Percentiles rank a stretch among this genome's conserved stretches.
Evolutionary conservation across 2,113 vertebrate species (phyloP).

Genomic region (Alces alces): DNA sequence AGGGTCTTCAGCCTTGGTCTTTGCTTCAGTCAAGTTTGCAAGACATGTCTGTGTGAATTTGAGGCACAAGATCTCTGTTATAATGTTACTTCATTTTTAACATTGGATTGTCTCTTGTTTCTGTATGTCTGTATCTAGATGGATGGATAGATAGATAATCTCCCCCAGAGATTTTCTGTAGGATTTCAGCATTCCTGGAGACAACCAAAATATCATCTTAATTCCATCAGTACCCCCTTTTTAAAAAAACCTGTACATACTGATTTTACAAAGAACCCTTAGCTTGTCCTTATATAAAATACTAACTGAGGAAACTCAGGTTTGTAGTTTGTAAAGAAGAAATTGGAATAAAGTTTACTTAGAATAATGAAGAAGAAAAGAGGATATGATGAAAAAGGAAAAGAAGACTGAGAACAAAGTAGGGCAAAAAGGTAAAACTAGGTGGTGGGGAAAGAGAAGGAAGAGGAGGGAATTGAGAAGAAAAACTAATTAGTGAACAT

Average conservation of each 20-base stretch:
- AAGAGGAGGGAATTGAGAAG: not conserved
- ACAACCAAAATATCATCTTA: not conserved
- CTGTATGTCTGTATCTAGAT: not conserved
- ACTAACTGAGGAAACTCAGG: not conserved
- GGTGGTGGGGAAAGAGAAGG: not conserved
- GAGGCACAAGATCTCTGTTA: not conserved
- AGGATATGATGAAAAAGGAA: not conserved
- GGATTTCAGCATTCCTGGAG: not conserved
- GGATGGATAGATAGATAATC: not conserved
- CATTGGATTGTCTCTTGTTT: not conserved
- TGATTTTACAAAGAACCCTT: not conserved
- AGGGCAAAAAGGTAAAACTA: not conserved
- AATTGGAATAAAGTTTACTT: not conserved
- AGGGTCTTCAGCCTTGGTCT: not conserved
- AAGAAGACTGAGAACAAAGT: not conserved
- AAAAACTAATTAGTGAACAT: not conserved
- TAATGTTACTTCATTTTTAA: not conserved
- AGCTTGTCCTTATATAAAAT: not conserved
- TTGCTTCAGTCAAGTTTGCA: not conserved
- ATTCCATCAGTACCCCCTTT: not conserved
- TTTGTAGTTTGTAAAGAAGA: not conserved
- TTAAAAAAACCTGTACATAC: not conserved
- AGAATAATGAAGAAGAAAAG: not conserved
- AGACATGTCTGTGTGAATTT: not conserved
- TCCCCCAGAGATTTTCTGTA: not conserved